Conservation (phyloP, 2,113 vertebrate species). For the Cettia cetti region DNA sequence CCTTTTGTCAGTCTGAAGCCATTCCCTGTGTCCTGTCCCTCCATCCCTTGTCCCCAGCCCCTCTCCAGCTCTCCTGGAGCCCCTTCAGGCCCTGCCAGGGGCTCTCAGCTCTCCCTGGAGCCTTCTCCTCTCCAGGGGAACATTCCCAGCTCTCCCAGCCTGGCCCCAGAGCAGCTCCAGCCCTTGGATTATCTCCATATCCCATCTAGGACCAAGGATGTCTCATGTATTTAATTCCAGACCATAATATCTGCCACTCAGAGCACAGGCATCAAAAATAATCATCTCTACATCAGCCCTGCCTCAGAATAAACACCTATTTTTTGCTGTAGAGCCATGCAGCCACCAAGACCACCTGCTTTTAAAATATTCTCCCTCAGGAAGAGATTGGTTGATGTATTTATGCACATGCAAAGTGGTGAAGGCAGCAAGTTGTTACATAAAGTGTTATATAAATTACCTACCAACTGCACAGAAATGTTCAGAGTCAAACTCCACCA, state of each 20-base stretch:
- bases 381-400: neutral
- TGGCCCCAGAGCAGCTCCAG: too few relatives aligned
- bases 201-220: neutral
- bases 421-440: neutral
- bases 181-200: neutral
- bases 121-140: rapidly evolving
- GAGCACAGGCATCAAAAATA: neutral
- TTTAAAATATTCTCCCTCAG: neutral
- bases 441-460: neutral
- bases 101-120: neutral
- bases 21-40: neutral
- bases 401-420: neutral
- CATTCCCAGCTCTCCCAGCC: neutral
- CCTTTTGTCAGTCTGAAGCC: too few relatives aligned
- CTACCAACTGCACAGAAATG: neutral
- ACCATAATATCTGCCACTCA: neutral
- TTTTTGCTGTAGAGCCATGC: neutral
- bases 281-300: rapidly evolving
- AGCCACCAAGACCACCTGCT: neutral
- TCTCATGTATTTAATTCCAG: neutral
- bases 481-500: neutral
- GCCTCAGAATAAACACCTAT: neutral
- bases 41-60: neutral
- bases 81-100: rapidly evolving
- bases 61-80: neutral